phyloP scores from a whole-genome alignment of 2,888 invertebrate species.

The Hirtodrosophila alboralis region DNA sequence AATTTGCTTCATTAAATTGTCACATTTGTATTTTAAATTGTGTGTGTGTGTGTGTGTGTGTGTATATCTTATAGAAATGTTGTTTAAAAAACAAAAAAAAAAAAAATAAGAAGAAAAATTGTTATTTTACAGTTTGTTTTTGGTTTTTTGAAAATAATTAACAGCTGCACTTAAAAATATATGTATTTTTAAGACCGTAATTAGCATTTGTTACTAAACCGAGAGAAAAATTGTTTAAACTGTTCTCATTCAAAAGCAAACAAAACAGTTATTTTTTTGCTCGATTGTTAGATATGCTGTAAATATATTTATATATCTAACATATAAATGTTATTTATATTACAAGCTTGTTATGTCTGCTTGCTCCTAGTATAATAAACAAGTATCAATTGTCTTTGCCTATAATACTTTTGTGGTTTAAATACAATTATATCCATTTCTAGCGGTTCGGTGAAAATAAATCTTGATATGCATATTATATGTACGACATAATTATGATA shows the following conservation, averaged over 20 bases:
- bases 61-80: constrained; percentile 5
- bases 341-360: too few relatives aligned
- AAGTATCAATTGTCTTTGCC: too few relatives aligned
- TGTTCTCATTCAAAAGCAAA: constrained; percentile 17
- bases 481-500: too few relatives aligned
- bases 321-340: too few relatives aligned
- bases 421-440: too few relatives aligned
- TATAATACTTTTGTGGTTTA: too few relatives aligned
- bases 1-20: constrained; percentile 72
- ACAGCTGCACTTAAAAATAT: constrained; percentile 54
- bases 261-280: not conserved
- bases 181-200: constrained; percentile 34
- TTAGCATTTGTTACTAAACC: constrained; percentile 51
- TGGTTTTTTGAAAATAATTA: constrained; percentile 54
- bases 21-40: constrained; percentile 60
- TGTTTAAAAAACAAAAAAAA: too few relatives aligned
- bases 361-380: too few relatives aligned
- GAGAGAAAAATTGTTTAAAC: constrained; percentile 27
- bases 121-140: constrained; percentile 6
- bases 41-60: not conserved
- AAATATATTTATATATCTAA: too few relatives aligned
- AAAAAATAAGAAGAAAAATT: too few relatives aligned
- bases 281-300: not conserved
- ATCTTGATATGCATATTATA: too few relatives aligned
- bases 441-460: too few relatives aligned